These are phyloP conservation scores for Calypte anna DNA, from an alignment of 2,113 vertebrate genomes.

Conservation along the genomic window DNA sequence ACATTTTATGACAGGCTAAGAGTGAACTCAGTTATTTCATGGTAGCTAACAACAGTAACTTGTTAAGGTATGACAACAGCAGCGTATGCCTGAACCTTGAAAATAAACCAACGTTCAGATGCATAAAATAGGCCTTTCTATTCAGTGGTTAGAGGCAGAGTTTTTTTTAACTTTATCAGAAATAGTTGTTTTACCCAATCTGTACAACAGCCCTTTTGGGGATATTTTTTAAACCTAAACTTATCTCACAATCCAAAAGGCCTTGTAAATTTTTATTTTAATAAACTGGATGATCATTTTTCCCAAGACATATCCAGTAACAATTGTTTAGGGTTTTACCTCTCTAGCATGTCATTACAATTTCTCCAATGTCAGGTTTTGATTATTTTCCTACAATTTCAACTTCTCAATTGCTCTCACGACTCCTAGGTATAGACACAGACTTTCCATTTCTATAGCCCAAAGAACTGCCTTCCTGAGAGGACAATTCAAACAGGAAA, in stretches of 20 bases:
- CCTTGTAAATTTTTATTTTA: neutral
- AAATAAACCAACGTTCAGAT: neutral
- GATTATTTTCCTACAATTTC: neutral
- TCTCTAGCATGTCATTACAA: neutral
- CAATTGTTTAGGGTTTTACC: neutral
- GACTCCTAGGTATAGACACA: neutral
- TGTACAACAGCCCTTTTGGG: neutral
- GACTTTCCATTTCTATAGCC: neutral
- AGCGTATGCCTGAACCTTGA: neutral
- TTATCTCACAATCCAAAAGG: neutral
- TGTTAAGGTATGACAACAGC: slow-evolving; percentile 8
- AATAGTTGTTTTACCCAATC: neutral
- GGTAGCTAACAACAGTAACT: neutral
- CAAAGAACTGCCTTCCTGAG: neutral
- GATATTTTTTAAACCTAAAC: neutral
- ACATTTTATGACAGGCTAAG: neutral
- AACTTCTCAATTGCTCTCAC: neutral
- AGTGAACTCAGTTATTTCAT: neutral
- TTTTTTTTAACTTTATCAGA: neutral
- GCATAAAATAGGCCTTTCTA: neutral
- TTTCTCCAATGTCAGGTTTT: neutral
- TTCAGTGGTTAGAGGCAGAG: neutral
- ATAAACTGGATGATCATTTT: neutral
- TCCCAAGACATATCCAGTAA: neutral
- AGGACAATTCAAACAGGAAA: neutral